Evolutionary conservation across 2,113 vertebrate species (phyloP).

Genomic region (Tor tambroides): DNA sequence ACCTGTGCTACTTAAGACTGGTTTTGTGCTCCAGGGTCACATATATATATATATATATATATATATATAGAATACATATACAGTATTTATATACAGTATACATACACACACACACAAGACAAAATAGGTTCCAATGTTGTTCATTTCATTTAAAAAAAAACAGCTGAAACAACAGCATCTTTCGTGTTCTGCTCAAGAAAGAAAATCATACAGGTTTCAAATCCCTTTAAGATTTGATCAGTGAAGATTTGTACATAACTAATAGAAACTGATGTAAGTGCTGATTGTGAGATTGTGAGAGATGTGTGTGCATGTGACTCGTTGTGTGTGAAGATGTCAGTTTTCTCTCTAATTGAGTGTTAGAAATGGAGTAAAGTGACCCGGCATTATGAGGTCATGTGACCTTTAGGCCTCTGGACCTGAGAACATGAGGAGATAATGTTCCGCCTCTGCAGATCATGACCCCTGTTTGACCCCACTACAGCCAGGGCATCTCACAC

Average conservation of each 20-base stretch:
- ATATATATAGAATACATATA: no score
- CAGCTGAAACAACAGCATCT: no score
- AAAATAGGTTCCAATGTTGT: no score
- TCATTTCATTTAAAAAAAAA: no score
- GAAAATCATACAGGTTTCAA: no score
- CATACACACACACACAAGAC: no score
- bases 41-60: no score
- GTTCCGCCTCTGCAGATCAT: constrained; percentile 75
- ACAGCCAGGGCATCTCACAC: constrained; percentile 39
- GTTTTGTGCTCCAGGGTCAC: no score
- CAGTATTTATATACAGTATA: no score
- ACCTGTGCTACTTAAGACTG: no score
- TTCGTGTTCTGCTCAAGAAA: no score
- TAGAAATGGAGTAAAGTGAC: constrained; percentile 77
- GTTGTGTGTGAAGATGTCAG: constrained; percentile 40
- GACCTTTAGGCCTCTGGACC: constrained; percentile 64
- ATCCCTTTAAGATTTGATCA: background rate
- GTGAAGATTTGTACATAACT: background rate
- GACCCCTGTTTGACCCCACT: constrained; percentile 56
- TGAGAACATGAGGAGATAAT: constrained; percentile 71
- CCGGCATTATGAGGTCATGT: constrained; percentile 70
- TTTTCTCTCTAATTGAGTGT: constrained; percentile 52
- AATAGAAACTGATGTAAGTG: background rate
- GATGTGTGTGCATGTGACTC: constrained; percentile 4
- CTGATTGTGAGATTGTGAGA: background rate